A percentile compares a stretch with the other conserved stretches of the same genome.
These are phyloP conservation scores for Numida meleagris DNA, from an alignment of 2,113 vertebrate genomes.

Conservation along the genomic window DNA sequence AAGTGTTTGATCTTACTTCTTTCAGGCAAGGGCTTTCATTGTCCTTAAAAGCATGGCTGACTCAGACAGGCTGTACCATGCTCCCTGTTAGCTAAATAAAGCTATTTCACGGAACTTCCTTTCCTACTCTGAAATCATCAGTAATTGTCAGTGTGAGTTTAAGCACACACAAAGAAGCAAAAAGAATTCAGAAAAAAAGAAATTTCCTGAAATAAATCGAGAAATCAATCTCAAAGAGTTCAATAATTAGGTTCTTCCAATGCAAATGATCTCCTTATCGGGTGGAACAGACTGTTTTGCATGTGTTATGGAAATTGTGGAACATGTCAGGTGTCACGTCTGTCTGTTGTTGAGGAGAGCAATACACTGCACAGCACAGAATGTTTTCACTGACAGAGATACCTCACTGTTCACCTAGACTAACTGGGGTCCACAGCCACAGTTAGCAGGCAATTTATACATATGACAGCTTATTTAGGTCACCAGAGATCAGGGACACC, in stretches of 20 bases:
- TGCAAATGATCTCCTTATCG: not conserved
- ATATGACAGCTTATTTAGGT: not conserved
- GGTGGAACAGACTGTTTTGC: not conserved
- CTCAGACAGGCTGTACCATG: not conserved
- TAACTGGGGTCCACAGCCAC: not conserved
- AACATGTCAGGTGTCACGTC: not conserved
- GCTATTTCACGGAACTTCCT: not conserved
- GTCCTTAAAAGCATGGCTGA: fast-evolving
- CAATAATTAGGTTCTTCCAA: not conserved
- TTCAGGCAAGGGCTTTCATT: not conserved
- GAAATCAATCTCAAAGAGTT: not conserved
- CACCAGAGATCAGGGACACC: not conserved
- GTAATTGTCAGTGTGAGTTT: not conserved
- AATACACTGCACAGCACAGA: not conserved
- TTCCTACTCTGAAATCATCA: not conserved
- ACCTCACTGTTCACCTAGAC: not conserved
- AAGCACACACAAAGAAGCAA: not conserved
- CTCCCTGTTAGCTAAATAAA: not conserved
- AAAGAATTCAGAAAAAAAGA: not conserved
- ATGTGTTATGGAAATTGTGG: not conserved
- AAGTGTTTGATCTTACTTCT: not conserved
- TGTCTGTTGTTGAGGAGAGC: not conserved
- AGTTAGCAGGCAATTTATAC: not conserved
- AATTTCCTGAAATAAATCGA: not conserved
- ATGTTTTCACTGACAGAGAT: not conserved